Evolutionary conservation across 2,797 vertebrate genomes (phyloP).

Genomic region (Silurus lanzhouensis): DNA sequence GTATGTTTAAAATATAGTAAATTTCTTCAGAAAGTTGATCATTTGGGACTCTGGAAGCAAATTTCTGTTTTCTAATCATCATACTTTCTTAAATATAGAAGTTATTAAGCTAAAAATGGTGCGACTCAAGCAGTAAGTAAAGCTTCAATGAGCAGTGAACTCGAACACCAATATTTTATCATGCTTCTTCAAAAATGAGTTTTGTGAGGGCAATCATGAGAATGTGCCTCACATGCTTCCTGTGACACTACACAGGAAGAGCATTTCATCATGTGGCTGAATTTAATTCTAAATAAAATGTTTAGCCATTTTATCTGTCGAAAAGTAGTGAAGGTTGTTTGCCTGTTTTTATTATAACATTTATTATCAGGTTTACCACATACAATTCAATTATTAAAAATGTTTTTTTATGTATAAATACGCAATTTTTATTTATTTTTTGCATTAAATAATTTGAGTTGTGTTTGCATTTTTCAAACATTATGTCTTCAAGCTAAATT

Average conservation of each 20-base stretch:
- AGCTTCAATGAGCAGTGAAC: background rate
- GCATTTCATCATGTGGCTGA: background rate
- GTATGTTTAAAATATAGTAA: background rate
- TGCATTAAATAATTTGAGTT: background rate
- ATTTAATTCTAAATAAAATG: background rate
- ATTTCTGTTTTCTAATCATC: background rate
- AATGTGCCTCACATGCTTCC: background rate
- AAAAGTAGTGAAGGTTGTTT: background rate
- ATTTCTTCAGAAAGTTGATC: background rate
- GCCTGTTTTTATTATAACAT: background rate
- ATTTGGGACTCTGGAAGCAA: background rate
- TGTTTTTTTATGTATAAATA: background rate
- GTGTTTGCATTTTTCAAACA: background rate
- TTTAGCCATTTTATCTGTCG: background rate
- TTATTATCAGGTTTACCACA: too few relatives aligned
- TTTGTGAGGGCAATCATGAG: background rate
- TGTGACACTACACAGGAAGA: background rate
- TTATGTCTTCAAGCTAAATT: too few relatives aligned
- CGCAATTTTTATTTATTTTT: background rate
- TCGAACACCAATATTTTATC: background rate
- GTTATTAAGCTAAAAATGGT: background rate
- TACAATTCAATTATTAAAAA: too few relatives aligned
- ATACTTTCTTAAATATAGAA: background rate
- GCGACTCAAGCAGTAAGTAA: background rate
- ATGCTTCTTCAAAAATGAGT: background rate